Base-by-base conservation (phyloP, 2,888 invertebrate species). In the Parnassius smintheus region DNA sequence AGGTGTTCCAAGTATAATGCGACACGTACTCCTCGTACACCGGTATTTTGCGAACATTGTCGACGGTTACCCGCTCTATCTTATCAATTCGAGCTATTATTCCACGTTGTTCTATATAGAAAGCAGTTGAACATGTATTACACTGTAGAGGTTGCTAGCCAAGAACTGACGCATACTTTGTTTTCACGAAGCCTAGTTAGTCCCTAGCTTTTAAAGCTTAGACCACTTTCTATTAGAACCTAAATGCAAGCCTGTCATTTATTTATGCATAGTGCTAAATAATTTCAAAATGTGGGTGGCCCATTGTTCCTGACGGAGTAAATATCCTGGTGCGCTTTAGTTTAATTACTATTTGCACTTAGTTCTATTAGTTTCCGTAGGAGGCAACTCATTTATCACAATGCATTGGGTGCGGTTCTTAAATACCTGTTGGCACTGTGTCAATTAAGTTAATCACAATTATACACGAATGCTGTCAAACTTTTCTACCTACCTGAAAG, bases 1-100 rank as follows among this genome's bases (percentile, higher is more conserved):
- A 85, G 80, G 83, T 83, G 80, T 72, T 72, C 56, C 66, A 68
- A 65, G 46, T 59, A 11, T 25, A 35, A 50, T 56, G 63, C 52
- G 52, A 49, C 62, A 59, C 44, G 44, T 50, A 45, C n/a, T 18
- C 44, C 62, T 56, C 44, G 44, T 50, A 45, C n/a, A 41, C 44
- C 54, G 45, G 55, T 56, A 56, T 53, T 53, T 25, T n/a, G 42
- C 63, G 56, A 49, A 22, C 58, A 50, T 60, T 61, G 62, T 54
- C 18, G 48, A 18, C 49, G 41, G 54, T 63, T 55, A 59, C 56
- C 56, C 44, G 61, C 61, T 61, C 46, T 65, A 65, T 66, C 66
- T 68, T 68, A 64, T 57, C 64, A 60, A 57, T 53, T 60, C 41
- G 53, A 11, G 51, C 42, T 44, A 53, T 52, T 42, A 53, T 52